Conservation (phyloP, 1,140 invertebrate genomes). For the Ceratosolen fusciceps region DNA sequence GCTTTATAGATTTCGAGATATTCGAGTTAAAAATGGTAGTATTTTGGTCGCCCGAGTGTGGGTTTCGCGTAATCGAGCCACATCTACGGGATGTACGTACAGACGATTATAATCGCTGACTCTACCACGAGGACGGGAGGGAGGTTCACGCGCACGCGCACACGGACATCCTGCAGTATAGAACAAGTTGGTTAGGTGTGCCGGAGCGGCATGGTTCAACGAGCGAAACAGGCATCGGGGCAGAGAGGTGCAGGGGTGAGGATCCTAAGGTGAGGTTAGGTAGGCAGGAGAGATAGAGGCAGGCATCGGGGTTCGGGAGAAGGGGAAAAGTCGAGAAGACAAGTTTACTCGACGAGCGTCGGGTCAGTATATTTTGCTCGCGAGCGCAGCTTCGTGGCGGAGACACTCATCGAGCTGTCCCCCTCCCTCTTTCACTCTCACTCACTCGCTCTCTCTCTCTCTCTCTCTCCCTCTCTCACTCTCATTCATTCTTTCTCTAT, state of each 20-base stretch:
- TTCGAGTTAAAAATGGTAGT: no score
- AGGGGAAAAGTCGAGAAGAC: slow-evolving; percentile 27
- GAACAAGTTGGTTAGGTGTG: no score
- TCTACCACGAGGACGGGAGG: neutral
- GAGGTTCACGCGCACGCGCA: neutral
- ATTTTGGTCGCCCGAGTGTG: no score
- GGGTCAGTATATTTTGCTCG: slow-evolving; percentile 53
- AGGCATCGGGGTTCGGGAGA: neutral
- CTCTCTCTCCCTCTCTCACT: neutral
- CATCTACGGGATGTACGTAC: no score
- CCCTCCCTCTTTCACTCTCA: neutral
- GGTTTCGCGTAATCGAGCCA: no score
- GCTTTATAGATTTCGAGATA: no score
- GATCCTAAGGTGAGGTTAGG: neutral
- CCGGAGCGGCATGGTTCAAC: no score
- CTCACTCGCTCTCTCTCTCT: neutral
- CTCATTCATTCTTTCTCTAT: neutral
- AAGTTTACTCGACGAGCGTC: neutral
- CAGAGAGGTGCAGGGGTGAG: no score
- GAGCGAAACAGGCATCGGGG: no score
- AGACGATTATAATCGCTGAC: neutral
- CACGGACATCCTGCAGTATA: neutral
- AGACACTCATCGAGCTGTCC: slow-evolving; percentile 3
- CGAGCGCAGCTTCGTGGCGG: slow-evolving; percentile 33
- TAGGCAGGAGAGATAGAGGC: slow-evolving; percentile 34